Base-by-base conservation (phyloP, 2,797 vertebrate genomes). In the Mionectes olivaceus region DNA sequence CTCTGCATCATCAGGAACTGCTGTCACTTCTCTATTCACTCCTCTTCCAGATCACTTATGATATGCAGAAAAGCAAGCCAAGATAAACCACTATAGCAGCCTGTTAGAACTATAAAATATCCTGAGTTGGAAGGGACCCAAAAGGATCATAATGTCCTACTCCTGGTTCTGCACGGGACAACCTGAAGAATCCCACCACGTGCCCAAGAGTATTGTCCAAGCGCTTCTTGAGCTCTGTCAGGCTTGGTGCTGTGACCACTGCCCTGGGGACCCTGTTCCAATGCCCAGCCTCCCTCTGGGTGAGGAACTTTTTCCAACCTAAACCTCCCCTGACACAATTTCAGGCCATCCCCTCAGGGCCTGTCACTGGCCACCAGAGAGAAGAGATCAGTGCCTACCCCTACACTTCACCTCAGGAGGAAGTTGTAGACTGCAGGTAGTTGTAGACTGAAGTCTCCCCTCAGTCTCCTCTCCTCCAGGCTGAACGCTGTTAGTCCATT, bases 21-120 rank as follows among this genome's bases (percentile, higher is more conserved):
- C 53, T 75, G 73, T 69, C 69, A 69, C 27, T 87, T 74, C 52
- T 79, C 80, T 83, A 69, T 56, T 77, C 64, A 78, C 10, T 87
- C 19, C 22, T 93, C 43, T 91, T 87, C 39, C 46, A 91, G 69
- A 79, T 65, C 24, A 33, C 33, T 83, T 81, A 61, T 2, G 9
- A 81, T 57, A 65, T 47, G 25, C 16, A 81, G 61, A 75, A 83
- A 94, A 91, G 24, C 79, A 93, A 68, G 13, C 5, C 41, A 68
- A 60, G 35, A 78, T 37, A 67, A 35, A 91, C 64, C 39, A 43
- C 49, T 77, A 3, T 2, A 68, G 37, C 19, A 71, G 49, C 27
- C 76, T 77, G 27, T 65, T n/a, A 35, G 32, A 83, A 67, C 47
- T 13, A 22, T 8, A 47, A 27, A 73, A 47, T 67, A 53, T 28